Conservation (phyloP, 2,797 vertebrate genomes). For the Glyptemys insculpta region DNA sequence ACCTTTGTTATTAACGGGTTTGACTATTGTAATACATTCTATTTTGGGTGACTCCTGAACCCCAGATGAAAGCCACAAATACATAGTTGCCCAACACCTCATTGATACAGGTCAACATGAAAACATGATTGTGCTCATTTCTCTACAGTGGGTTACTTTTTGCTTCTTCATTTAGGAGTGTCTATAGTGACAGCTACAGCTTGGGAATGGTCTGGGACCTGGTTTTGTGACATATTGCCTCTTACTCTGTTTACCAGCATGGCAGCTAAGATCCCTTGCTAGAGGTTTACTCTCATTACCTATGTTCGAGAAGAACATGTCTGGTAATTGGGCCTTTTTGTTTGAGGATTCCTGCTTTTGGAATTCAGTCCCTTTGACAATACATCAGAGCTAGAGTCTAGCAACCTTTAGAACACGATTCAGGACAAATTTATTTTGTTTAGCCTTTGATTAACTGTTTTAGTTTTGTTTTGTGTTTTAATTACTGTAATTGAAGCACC, state of each 20-base stretch:
- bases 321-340: not conserved
- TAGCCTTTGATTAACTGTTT: constrained; percentile 58
- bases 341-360: not conserved
- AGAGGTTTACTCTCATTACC: not conserved
- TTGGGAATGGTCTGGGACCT: not conserved
- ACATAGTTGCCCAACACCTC: accelerated
- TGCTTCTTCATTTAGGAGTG: not conserved
- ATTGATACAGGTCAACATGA: accelerated
- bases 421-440: not conserved
- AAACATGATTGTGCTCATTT: accelerated
- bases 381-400: not conserved
- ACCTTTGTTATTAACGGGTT: accelerated
- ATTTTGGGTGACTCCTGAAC: not conserved
- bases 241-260: accelerated
- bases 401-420: not conserved
- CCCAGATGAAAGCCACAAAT: not conserved
- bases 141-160: accelerated
- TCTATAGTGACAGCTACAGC: accelerated
- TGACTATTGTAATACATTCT: accelerated
- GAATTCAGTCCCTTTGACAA: not conserved
- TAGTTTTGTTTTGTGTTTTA: constrained; percentile 60
- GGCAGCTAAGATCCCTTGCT: not conserved
- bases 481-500: constrained; percentile 60
- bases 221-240: not conserved
- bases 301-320: not conserved